Percentiles rank a stretch among this genome's conserved stretches.
phyloP scores from a whole-genome alignment of 1,140 invertebrate species.

The Plodia interpunctella region DNA sequence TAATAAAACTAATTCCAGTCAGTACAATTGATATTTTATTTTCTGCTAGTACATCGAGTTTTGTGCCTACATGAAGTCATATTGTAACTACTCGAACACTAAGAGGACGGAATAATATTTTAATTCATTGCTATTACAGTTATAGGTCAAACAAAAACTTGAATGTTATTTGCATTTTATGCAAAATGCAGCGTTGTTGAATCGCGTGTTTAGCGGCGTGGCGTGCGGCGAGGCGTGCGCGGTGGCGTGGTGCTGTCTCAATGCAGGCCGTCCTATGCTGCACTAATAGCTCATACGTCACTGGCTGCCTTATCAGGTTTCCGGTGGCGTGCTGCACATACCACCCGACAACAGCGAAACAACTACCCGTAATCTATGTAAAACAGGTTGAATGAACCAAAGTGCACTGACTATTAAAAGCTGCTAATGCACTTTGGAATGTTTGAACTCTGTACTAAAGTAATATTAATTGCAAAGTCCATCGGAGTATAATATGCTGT shows the following conservation, averaged over 20 bases:
- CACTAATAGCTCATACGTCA: constrained; percentile 10
- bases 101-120: not conserved
- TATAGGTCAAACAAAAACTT: not conserved
- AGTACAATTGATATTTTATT: no score
- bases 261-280: not conserved
- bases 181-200: not conserved
- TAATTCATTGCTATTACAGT: not conserved
- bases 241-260: not conserved
- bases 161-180: constrained; percentile 2
- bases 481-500: no score
- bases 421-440: not conserved
- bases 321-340: constrained; percentile 9
- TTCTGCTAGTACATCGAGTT: no score
- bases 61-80: no score
- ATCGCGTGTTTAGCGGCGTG: constrained; percentile 7
- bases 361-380: constrained; percentile 8
- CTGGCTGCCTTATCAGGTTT: constrained; percentile 11
- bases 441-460: no score
- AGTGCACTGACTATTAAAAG: not conserved
- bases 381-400: constrained; percentile 8
- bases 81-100: no score
- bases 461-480: no score
- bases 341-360: not conserved
- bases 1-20: no score
- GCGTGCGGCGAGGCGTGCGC: not conserved